Conservation (phyloP, 2,113 vertebrate genomes). For the Promerops cafer region DNA sequence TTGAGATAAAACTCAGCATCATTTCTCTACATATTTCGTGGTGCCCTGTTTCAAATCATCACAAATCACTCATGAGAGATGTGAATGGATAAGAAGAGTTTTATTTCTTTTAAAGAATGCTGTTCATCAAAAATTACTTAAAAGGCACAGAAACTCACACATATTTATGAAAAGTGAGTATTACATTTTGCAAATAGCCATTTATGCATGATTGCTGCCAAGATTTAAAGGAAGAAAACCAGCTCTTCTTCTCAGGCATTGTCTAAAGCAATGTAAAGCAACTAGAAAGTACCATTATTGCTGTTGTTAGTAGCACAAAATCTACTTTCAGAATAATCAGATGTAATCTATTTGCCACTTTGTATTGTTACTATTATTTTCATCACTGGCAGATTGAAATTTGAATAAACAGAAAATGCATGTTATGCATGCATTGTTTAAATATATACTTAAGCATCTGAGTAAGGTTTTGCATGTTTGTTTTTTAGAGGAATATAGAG, state of each 20-base stretch:
- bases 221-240: not conserved
- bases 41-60: not conserved
- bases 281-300: not conserved
- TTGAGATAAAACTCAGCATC: not conserved
- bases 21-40: not conserved
- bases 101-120: not conserved
- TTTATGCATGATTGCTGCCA: not conserved
- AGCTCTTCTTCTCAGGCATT: not conserved
- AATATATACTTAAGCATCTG: not conserved
- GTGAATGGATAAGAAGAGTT: not conserved
- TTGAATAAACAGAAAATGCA: not conserved
- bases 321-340: not conserved
- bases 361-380: not conserved
- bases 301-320: not conserved
- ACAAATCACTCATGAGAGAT: rapidly evolving
- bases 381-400: not conserved
- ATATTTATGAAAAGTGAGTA: not conserved
- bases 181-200: not conserved
- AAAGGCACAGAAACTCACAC: not conserved
- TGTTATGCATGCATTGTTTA: not conserved
- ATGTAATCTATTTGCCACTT: not conserved
- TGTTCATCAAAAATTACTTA: not conserved
- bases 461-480: not conserved
- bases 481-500: not conserved
- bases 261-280: not conserved